Percentiles rank a stretch among this genome's conserved stretches.
phyloP scores from a whole-genome alignment of 2,113 vertebrate genomes.

The Zeus faber region DNA sequence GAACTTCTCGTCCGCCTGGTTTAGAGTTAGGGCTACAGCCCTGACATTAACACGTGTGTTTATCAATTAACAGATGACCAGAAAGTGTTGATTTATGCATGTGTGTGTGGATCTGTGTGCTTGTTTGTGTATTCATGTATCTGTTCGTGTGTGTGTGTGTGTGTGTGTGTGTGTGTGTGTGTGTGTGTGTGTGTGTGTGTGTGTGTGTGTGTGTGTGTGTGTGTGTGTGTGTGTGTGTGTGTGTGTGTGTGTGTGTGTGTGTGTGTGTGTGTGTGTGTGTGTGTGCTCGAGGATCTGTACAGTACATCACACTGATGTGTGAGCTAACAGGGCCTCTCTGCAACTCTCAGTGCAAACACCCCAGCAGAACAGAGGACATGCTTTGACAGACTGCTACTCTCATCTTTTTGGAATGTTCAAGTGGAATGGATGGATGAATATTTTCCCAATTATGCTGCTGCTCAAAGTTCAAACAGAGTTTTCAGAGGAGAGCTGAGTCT shows the following conservation, averaged over 20 bases:
- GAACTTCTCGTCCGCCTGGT: too few species aligned
- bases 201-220: conserved; percentile 10
- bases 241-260: background rate
- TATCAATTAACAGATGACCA: too few species aligned
- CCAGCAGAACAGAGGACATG: conserved; percentile 14
- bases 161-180: too few species aligned
- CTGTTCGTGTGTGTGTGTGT: too few species aligned
- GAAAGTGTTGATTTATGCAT: too few species aligned
- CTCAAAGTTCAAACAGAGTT: conserved; percentile 31
- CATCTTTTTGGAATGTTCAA: conserved; percentile 44
- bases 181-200: too few species aligned
- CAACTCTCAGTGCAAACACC: conserved; percentile 36
- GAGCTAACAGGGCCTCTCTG: conserved; percentile 17
- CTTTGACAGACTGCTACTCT: conserved; percentile 23
- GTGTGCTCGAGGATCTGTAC: background rate
- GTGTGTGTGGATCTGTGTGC: too few species aligned
- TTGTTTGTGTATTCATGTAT: too few species aligned
- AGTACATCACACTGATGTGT: conserved; percentile 30
- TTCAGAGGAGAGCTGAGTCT: conserved; percentile 11
- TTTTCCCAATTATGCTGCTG: conserved; percentile 25
- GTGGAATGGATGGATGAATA: conserved; percentile 16
- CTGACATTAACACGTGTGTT: too few species aligned
- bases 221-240: background rate
- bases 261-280: background rate
- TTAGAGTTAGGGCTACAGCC: too few species aligned